Conservation (phyloP, 1,140 invertebrate species). For the Bathynomus jamesi region DNA sequence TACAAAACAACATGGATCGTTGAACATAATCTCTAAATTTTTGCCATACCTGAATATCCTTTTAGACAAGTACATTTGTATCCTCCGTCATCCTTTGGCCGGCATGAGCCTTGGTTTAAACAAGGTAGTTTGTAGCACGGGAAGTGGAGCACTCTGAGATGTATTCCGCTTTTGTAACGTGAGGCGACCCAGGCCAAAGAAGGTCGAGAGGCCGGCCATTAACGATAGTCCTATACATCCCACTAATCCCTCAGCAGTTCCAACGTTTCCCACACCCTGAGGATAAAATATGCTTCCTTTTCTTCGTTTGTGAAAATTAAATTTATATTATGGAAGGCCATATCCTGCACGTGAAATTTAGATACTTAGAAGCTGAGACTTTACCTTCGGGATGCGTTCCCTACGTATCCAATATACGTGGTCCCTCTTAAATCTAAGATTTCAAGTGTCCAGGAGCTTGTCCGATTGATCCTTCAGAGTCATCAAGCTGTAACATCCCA, state of each 20-base stretch:
- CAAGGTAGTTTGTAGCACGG: constrained; percentile 70
- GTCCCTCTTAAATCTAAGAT: constrained; percentile 73
- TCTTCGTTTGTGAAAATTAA: too few species aligned
- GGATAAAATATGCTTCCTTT: too few species aligned
- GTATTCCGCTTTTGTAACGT: constrained; percentile 25
- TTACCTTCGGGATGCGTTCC: constrained; percentile 62
- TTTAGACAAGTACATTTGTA: constrained; percentile 53
- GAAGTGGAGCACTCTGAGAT: constrained; percentile 52
- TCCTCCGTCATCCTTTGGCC: constrained; percentile 54
- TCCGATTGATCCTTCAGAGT: constrained; percentile 66
- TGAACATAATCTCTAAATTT: too few species aligned
- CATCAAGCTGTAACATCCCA: constrained; percentile 73
- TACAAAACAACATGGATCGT: too few species aligned
- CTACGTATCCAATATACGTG: constrained; percentile 73
- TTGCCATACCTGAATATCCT: constrained; percentile 47
- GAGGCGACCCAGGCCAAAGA: constrained; percentile 33
- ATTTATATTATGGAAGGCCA: too few species aligned
- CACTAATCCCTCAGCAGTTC: constrained; percentile 66
- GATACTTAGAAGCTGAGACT: too few species aligned
- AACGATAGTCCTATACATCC: constrained; percentile 76
- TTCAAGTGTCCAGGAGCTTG: constrained; percentile 69
- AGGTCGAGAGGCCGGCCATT: constrained; percentile 54
- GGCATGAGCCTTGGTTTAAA: constrained; percentile 70
- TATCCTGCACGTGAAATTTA: too few species aligned
- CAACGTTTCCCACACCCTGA: constrained; percentile 78